These are phyloP conservation scores for Myrmecophaga tridactyla DNA, from an alignment of 2,113 vertebrate genomes.

Conservation along the genomic window DNA sequence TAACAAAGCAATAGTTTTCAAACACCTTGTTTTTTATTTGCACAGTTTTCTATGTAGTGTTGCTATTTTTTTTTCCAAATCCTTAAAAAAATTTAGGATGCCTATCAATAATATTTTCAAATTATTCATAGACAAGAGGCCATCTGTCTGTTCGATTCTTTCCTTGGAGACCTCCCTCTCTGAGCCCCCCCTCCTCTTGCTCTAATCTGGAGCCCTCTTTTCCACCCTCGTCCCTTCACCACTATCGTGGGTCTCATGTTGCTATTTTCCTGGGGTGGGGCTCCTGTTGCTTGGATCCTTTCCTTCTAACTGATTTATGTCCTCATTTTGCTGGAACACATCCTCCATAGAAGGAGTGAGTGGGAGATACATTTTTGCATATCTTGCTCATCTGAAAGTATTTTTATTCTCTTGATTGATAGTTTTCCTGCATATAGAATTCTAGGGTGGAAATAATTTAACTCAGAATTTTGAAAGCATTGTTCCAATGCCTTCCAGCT, in stretches of 20 bases:
- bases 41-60: not conserved
- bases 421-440: too few species aligned
- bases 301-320: not conserved
- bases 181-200: not conserved
- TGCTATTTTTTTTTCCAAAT: not conserved
- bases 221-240: not conserved
- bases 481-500: too few species aligned
- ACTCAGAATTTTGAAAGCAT: too few species aligned
- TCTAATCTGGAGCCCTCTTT: not conserved
- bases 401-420: too few species aligned
- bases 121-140: not conserved
- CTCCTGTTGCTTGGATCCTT: not conserved
- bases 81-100: not conserved
- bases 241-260: not conserved
- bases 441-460: too few species aligned
- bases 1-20: too few species aligned
- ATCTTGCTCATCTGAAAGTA: too few species aligned
- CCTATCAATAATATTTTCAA: not conserved
- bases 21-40: too few species aligned
- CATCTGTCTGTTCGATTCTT: not conserved
- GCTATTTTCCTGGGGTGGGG: not conserved
- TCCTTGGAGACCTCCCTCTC: not conserved
- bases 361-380: not conserved
- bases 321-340: not conserved
- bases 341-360: not conserved